These are phyloP conservation scores for Phymastichus coffea DNA, from an alignment of 1,140 invertebrate genomes.

Conservation along the genomic window DNA sequence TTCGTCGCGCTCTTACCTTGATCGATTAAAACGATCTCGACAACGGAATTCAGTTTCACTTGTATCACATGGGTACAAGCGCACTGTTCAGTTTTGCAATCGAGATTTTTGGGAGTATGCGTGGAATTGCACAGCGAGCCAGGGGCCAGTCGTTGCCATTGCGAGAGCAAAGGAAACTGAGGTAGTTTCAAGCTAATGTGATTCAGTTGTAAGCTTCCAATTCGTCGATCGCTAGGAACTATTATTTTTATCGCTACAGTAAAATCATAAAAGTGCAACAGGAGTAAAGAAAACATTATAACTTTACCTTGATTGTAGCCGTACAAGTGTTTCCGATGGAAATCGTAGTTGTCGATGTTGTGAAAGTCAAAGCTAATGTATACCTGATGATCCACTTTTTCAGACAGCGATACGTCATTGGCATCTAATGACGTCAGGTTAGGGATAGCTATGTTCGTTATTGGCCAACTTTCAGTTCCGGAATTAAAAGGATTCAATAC, in stretches of 20 bases:
- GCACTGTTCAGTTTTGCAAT: conserved; percentile 72
- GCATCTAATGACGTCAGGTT: neutral
- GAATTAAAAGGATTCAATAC: conserved; percentile 31
- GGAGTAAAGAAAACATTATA: conserved; percentile 44
- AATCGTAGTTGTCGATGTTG: conserved; percentile 74
- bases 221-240: neutral
- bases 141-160: conserved; percentile 63
- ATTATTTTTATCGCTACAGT: neutral
- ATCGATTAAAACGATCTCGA: conserved; percentile 80
- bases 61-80: conserved; percentile 78
- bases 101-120: neutral
- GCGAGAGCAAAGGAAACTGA: conserved; percentile 71
- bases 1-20: conserved; percentile 59
- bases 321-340: conserved; percentile 70
- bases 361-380: conserved; percentile 85
- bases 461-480: conserved; percentile 61
- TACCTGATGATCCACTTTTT: conserved; percentile 69
- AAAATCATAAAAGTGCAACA: neutral
- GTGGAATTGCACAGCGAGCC: conserved; percentile 68
- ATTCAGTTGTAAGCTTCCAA: conserved; percentile 78
- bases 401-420: neutral
- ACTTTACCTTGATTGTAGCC: conserved; percentile 58
- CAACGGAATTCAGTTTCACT: conserved; percentile 65
- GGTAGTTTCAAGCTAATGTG: conserved; percentile 79
- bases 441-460: conserved; percentile 36